Evolutionary conservation across 1,140 invertebrate species (phyloP).

Genomic region (Druon quercuslanigerum): DNA sequence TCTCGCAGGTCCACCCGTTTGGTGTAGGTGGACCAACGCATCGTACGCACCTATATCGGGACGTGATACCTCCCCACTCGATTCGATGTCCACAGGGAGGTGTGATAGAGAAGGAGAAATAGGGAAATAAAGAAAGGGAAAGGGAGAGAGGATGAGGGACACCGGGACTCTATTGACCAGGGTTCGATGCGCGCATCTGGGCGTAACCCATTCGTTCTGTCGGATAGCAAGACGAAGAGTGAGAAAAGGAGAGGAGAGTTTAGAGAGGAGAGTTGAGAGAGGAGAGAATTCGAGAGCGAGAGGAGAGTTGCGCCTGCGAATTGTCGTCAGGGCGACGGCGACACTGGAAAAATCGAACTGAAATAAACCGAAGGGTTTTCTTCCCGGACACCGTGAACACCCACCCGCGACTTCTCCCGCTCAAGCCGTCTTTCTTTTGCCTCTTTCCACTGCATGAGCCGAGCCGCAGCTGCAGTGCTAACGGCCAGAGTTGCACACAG

Average conservation of each 20-base stretch:
- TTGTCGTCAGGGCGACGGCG: constrained; percentile 73
- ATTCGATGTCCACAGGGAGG: background rate
- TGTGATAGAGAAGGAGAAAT: constrained; percentile 31
- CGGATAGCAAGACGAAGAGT: constrained; percentile 52
- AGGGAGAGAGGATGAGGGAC: constrained; percentile 58
- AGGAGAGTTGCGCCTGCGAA: constrained; percentile 73
- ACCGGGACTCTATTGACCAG: constrained; percentile 74
- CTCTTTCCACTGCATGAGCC: background rate
- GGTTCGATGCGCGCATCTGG: constrained; percentile 76
- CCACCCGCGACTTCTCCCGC: constrained; percentile 40
- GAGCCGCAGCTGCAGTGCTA: constrained; percentile 23
- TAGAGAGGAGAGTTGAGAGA: constrained; percentile 45
- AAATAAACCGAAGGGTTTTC: constrained; percentile 74
- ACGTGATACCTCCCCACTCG: constrained; percentile 54
- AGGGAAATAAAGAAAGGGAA: constrained; percentile 51
- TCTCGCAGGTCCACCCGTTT: constrained; percentile 62
- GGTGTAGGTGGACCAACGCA: constrained; percentile 72
- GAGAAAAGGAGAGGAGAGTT: constrained; percentile 54
- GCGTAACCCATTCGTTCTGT: constrained; percentile 73
- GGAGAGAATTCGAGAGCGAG: constrained; percentile 55
- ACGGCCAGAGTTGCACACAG: constrained; percentile 43
- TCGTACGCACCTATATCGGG: constrained; percentile 64
- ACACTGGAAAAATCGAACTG: constrained; percentile 76
- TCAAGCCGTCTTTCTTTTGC: constrained; percentile 42
- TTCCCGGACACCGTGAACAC: constrained; percentile 58